Base-by-base conservation (phyloP, 2,113 vertebrate species). In the Ammodytes marinus region DNA sequence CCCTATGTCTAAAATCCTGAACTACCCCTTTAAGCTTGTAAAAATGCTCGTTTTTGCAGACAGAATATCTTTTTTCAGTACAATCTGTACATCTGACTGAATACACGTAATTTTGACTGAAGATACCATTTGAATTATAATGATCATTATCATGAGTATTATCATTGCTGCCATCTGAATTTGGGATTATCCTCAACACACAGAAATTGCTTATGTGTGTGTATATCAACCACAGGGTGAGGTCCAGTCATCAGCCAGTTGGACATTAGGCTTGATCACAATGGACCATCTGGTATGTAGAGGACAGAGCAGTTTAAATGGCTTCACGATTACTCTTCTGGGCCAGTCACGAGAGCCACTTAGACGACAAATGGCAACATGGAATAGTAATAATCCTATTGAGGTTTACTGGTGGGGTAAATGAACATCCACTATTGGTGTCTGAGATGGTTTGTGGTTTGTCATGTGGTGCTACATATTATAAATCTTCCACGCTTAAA, bases 231-330 rank as follows among this genome's bases (percentile, higher is more conserved):
- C 13, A 46, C 91, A 86, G 91, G 88, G 69, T 89, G 87, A 94
- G 86, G 79, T 89, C 91, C 93, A 93, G 92, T 89, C 92, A 95
- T 79, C 70, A 77, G 66, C 91, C 89, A 95, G 92, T 90, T 91
- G 94, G 94, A 95, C 78, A 90, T 94, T 93, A 95, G 93, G 82
- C 86, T 88, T 86, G 93, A 92, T 89, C 82, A 75, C 71, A 61
- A 49, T 73, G 86, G 93, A 91, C 94, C 95, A 95, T 95, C 94
- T 96, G 93, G 92, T 89, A 84, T 82, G 92, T 82, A 79, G 64
- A 83, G 49, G 76, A 86, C 55, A 79, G 69, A 80, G 47, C 46
- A 54, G 63, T 73, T 66, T 69, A 79, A 96, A 95, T 94, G 87
- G 92, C 85, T 45, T 91, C 89, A 74, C 70, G 37, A 93, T 95